A percentile compares a stretch with the other conserved stretches of the same genome.
These are phyloP conservation scores for Ctenochaetus hawaiiensis DNA, from an alignment of 2,797 vertebrate genomes.

Conservation along the genomic window DNA sequence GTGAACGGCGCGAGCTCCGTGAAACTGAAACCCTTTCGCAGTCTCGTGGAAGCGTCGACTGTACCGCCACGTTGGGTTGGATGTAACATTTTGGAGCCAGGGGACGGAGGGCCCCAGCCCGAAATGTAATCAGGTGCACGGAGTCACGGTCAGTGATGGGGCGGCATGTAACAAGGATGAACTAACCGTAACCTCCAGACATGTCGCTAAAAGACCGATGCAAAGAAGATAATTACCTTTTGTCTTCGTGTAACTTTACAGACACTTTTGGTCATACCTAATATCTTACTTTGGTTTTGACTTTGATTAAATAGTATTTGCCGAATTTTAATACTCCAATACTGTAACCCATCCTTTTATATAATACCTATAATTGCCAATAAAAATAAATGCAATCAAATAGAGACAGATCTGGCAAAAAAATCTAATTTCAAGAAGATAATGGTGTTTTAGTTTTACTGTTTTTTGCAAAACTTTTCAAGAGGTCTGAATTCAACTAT, in stretches of 20 bases:
- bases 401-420: not conserved
- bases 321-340: not conserved
- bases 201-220: not conserved
- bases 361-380: no score
- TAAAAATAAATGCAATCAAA: not conserved
- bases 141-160: not conserved
- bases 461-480: not conserved
- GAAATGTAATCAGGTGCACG: slow-evolving; percentile 3
- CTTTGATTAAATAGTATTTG: not conserved
- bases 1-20: not conserved
- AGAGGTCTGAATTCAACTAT: not conserved
- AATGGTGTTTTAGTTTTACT: not conserved
- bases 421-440: not conserved
- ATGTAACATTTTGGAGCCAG: not conserved
- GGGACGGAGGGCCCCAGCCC: slow-evolving; percentile 6
- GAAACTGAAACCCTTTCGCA: not conserved
- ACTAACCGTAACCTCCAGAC: slow-evolving; percentile 20
- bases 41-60: slow-evolving; percentile 2
- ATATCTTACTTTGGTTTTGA: not conserved
- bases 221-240: not conserved
- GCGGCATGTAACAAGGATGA: not conserved
- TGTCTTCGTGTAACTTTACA: not conserved
- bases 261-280: not conserved
- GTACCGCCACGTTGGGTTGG: not conserved
- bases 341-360: not conserved